Evolutionary conservation across 2,888 invertebrate species (phyloP).

Genomic region (Leistus spinibarbis): DNA sequence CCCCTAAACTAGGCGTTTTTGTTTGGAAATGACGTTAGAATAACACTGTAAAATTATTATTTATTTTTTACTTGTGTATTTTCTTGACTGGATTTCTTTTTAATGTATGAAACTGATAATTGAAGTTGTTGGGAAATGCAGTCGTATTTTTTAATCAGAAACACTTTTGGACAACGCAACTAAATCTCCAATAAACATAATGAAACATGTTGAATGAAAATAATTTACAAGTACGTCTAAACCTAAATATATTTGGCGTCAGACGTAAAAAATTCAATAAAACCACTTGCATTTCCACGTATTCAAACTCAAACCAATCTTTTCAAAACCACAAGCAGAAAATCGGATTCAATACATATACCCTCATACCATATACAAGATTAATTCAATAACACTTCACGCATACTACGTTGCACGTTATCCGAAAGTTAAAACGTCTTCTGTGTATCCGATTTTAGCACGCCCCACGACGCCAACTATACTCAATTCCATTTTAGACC

Average conservation of each 20-base stretch:
- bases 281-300: neutral
- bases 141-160: too few relatives aligned
- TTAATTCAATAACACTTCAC: conserved; percentile 24
- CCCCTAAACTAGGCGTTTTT: too few relatives aligned
- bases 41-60: too few relatives aligned
- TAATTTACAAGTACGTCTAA: too few relatives aligned
- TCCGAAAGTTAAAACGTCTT: conserved; percentile 16
- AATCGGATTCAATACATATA: neutral
- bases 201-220: too few relatives aligned
- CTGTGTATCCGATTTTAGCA: conserved; percentile 22
- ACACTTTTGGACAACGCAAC: too few relatives aligned
- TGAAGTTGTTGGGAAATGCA: too few relatives aligned
- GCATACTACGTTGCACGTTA: neutral
- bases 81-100: too few relatives aligned
- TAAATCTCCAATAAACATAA: too few relatives aligned
- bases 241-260: neutral
- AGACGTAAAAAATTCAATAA: neutral
- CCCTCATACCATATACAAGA: conserved; percentile 4
- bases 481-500: neutral
- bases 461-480: neutral
- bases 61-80: too few relatives aligned
- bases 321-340: neutral
- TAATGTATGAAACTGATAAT: too few relatives aligned
- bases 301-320: neutral
- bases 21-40: too few relatives aligned